A percentile compares a stretch with the other conserved stretches of the same genome.
phyloP scores from a whole-genome alignment of 1,140 invertebrate genomes.

The Bombus confusus region DNA sequence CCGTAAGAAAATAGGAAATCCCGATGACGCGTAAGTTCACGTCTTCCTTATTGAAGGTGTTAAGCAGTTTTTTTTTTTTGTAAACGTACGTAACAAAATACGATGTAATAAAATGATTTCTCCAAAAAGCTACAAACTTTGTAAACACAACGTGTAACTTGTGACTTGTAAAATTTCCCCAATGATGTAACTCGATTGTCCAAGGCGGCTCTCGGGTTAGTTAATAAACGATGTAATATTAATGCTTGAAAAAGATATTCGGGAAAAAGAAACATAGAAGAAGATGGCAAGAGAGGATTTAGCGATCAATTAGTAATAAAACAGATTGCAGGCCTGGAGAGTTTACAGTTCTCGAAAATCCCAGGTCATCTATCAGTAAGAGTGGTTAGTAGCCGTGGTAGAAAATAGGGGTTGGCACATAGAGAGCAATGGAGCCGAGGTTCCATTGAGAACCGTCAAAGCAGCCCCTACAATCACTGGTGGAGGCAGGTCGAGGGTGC shows the following conservation, averaged over 20 bases:
- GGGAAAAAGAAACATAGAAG: neutral
- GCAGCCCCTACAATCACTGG: constrained; percentile 22
- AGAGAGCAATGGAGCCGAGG: constrained; percentile 17
- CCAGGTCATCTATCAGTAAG: neutral
- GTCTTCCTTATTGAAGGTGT: no score
- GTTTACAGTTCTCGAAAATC: constrained; percentile 4
- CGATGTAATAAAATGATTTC: no score
- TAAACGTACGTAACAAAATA: no score
- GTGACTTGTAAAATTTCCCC: no score
- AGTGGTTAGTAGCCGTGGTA: constrained; percentile 7
- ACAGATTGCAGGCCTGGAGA: neutral
- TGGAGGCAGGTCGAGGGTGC: constrained; percentile 29
- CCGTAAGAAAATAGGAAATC: no score
- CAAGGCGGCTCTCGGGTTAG: no score
- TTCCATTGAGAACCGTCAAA: constrained; percentile 39
- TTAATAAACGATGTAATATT: no score
- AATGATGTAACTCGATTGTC: no score
- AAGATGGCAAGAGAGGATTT: neutral
- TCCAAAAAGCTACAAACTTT: no score
- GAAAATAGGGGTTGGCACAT: constrained; percentile 29
- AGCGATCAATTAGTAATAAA: neutral
- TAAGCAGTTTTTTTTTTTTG: no score
- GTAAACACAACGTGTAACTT: no score
- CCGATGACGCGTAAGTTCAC: no score
- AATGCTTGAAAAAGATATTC: neutral